Percentiles rank a stretch among this genome's conserved stretches.
phyloP scores from a whole-genome alignment of 2,797 vertebrate species.

The Parambassis ranga region DNA sequence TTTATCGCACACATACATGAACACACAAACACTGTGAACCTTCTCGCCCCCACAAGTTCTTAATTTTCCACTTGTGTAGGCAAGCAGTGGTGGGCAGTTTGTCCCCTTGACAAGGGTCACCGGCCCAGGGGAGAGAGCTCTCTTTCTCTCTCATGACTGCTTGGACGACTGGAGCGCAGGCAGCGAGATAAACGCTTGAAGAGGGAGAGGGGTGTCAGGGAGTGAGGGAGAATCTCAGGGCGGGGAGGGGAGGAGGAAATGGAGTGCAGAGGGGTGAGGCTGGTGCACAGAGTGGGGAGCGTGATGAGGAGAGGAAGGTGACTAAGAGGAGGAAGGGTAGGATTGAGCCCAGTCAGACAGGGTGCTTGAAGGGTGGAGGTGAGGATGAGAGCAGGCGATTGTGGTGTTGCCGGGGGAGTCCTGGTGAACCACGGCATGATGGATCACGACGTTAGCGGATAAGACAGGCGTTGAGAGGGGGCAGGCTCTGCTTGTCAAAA shows the following conservation, averaged over 20 bases:
- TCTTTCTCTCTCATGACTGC: constrained; percentile 40
- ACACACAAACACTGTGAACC: constrained; percentile 40
- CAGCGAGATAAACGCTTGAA: constrained; percentile 55
- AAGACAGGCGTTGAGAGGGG: constrained; percentile 60
- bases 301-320: constrained; percentile 38
- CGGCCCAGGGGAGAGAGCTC: constrained; percentile 50
- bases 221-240: constrained; percentile 12
- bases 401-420: background rate
- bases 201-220: constrained; percentile 10
- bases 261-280: constrained; percentile 34
- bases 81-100: constrained; percentile 71
- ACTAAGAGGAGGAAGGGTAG: constrained; percentile 32
- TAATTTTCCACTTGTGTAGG: constrained; percentile 76
- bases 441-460: constrained; percentile 70
- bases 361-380: constrained; percentile 47
- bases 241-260: constrained; percentile 21
- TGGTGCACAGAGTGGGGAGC: background rate
- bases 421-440: constrained; percentile 63
- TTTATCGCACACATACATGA: constrained; percentile 18
- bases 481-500: constrained; percentile 55
- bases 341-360: constrained; percentile 43
- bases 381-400: constrained; percentile 34
- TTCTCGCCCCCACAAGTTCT: constrained; percentile 59
- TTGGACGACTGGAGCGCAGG: constrained; percentile 41
- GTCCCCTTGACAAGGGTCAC: constrained; percentile 70